Base-by-base conservation (phyloP, 2,797 vertebrate genomes). In the Pachyuromys duprasi region DNA sequence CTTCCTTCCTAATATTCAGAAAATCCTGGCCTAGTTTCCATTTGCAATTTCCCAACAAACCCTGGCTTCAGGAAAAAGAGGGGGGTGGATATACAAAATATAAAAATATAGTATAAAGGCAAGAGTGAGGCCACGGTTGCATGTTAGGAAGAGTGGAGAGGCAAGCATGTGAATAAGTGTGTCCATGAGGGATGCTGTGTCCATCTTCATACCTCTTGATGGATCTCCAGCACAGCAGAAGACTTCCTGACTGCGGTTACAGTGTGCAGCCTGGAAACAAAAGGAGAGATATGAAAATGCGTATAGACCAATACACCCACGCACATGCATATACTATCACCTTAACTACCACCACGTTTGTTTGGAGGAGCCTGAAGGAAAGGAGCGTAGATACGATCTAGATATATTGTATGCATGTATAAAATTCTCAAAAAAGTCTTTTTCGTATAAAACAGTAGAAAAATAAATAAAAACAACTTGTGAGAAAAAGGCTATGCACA, bases 121-220 rank as follows among this genome's bases (percentile, higher is more conserved):
- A 94, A 97, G 97, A 88, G 49, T 93, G 75, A 86, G 89, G 55
- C 75, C 57, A 22, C 82, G 60, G 90, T 96, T 95, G 89, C 95
- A 96, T 81, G 91, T 81, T 78, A 78, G 98, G 89, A 97, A 93
- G 94, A 97, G 94, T 94, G 55, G 95, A 97, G 90, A 94, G 97
- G 83, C 87, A 96, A 93, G 90, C 75, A 89, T 91, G 53, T 93
- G 89, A 53, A 42, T 45, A 15, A 65, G 12, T 60, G 81, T 95
- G 96, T 97, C 97, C 95, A 13, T 84, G 95, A 86, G 28, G 28
- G 39, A 92, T 88, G 78, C 81, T 39, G 33, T 86, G 22, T 78
- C 86, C 96, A 74, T 84, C 97, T 96, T 98, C 98, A 98, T 62
- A 96, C 97, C 93, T 98, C 98, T 97, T 98, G 96, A 0, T 98